A percentile compares a stretch with the other conserved stretches of the same genome.
These are phyloP conservation scores for Temnopleurus reevesii DNA, from an alignment of 53 echinoderm and acorn worm species.

Conservation along the genomic window DNA sequence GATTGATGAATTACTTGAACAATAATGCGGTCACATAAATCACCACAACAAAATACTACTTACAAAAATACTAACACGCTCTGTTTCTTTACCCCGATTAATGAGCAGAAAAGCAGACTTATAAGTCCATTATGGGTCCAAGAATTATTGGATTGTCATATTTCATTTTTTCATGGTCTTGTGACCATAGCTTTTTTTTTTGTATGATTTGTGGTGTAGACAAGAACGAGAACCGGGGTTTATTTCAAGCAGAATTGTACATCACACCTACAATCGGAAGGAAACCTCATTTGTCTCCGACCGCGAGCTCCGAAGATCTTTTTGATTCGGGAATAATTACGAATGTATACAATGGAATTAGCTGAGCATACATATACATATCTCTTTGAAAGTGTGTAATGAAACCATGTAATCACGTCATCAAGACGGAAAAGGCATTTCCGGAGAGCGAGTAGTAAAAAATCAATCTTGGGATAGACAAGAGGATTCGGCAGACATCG, in stretches of 20 bases:
- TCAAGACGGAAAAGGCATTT: slow-evolving; percentile 30
- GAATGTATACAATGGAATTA: slow-evolving; percentile 27
- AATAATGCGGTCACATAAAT: slow-evolving; percentile 10
- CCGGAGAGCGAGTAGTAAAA: slow-evolving; percentile 42
- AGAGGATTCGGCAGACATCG: slow-evolving; percentile 48
- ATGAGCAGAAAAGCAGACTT: background rate
- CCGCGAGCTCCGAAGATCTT: background rate
- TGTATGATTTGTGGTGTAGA: slow-evolving; percentile 3
- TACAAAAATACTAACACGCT: slow-evolving; percentile 16
- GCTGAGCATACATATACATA: slow-evolving; percentile 26
- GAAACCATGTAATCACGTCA: slow-evolving; percentile 32
- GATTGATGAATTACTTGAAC: slow-evolving; percentile 39
- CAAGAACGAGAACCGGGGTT: background rate
- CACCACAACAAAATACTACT: background rate
- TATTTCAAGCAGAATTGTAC: background rate
- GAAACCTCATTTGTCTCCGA: background rate
- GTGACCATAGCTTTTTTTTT: background rate
- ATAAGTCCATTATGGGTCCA: background rate
- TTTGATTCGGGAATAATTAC: background rate
- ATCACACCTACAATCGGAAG: background rate
- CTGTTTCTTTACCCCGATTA: slow-evolving; percentile 10
- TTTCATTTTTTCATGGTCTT: background rate
- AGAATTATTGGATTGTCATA: background rate
- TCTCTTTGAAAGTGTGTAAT: slow-evolving; percentile 24
- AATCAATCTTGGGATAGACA: slow-evolving; percentile 54